Evolutionary conservation across 2,113 vertebrate species (phyloP).

Genomic region (Epinephelus moara): DNA sequence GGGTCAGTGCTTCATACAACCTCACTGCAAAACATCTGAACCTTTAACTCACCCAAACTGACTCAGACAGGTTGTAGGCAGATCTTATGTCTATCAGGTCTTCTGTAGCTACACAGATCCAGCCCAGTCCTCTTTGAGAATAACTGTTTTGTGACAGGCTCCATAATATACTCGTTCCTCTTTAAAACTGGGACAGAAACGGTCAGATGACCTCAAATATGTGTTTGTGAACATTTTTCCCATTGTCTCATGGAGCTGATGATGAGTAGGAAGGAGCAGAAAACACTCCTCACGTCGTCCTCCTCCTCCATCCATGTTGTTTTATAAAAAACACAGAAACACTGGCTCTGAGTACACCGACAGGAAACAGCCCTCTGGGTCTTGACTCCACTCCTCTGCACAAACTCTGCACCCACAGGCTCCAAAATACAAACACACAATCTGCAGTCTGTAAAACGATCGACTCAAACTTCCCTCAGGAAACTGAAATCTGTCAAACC

Average conservation of each 20-base stretch:
- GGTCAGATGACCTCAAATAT: slow-evolving; percentile 26
- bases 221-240: slow-evolving; percentile 38
- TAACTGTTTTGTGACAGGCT: not conserved
- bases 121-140: slow-evolving; percentile 22
- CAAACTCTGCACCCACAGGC: not conserved
- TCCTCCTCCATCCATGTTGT: not conserved
- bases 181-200: slow-evolving; percentile 42
- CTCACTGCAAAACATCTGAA: too few relatives aligned
- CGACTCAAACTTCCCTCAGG: slow-evolving; percentile 21
- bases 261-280: slow-evolving; percentile 5
- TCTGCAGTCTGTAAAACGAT: slow-evolving; percentile 7
- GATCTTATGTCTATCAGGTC: too few relatives aligned
- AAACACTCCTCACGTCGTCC: not conserved
- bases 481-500: slow-evolving; percentile 39
- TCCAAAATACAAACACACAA: not conserved
- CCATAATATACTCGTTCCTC: slow-evolving; percentile 25
- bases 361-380: slow-evolving; percentile 25
- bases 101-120: slow-evolving; percentile 23
- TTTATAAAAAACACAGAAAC: slow-evolving; percentile 7
- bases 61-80: too few relatives aligned
- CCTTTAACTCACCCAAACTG: too few relatives aligned
- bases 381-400: slow-evolving; percentile 9
- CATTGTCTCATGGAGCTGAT: slow-evolving; percentile 15
- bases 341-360: slow-evolving; percentile 13
- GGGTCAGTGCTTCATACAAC: too few relatives aligned